These are phyloP conservation scores for Hemaris fuciformis DNA, from an alignment of 2,888 invertebrate species.

Conservation along the genomic window DNA sequence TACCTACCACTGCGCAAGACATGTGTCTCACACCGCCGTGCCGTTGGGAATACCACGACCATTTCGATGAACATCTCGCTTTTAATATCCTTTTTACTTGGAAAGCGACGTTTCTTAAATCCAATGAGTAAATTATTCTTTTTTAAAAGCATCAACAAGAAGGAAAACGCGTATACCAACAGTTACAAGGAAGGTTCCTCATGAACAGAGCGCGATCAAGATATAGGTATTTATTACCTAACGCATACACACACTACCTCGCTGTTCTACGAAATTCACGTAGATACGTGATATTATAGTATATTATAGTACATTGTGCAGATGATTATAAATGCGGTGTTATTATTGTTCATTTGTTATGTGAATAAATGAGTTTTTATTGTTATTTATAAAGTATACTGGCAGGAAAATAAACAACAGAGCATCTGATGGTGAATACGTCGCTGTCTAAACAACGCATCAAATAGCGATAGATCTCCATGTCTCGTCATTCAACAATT, in stretches of 20 bases:
- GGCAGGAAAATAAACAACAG: too few species aligned
- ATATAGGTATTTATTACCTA: conserved; percentile 45
- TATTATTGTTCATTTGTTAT: conserved; percentile 6
- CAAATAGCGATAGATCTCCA: too few species aligned
- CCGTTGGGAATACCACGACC: too few species aligned
- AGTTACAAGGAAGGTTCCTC: conserved; percentile 22
- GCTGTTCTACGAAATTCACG: conserved; percentile 51
- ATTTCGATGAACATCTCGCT: too few species aligned
- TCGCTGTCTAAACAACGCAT: too few species aligned
- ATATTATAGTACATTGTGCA: conserved; percentile 25
- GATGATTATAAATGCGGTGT: neutral
- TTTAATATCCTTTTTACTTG: too few species aligned
- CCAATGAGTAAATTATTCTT: neutral
- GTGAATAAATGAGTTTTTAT: neutral
- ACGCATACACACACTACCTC: conserved; percentile 44
- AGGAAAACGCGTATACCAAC: neutral
- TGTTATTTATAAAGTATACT: too few species aligned
- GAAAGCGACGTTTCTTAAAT: neutral
- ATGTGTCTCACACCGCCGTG: too few species aligned
- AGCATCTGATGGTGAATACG: too few species aligned
- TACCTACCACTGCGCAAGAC: too few species aligned
- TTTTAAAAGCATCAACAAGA: neutral
- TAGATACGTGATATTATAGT: conserved; percentile 43
- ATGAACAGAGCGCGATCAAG: conserved; percentile 44
- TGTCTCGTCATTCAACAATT: too few species aligned